phyloP scores from a whole-genome alignment of 2,888 invertebrate species.

The Selenia dentaria region DNA sequence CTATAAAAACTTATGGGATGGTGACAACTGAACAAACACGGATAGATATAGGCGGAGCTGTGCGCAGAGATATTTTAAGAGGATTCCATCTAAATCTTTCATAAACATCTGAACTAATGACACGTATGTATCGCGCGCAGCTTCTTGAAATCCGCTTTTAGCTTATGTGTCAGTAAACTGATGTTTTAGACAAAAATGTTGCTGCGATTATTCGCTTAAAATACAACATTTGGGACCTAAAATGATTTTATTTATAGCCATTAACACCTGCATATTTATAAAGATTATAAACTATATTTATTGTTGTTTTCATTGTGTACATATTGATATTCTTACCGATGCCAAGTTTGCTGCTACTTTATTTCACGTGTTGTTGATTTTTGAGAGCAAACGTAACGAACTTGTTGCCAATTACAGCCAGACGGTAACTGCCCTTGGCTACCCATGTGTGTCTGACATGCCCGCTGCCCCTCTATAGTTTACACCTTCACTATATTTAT shows the following conservation, averaged over 20 bases:
- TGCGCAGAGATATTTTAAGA: conserved; percentile 13
- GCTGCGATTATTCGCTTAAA: no score
- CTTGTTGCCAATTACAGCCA: conserved; percentile 29
- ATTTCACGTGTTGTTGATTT: conserved; percentile 13
- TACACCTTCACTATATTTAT: conserved; percentile 1
- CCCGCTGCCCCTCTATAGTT: conserved; percentile 26
- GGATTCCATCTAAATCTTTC: conserved; percentile 2
- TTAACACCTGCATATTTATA: no score
- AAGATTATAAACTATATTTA: no score
- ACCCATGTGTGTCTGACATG: conserved; percentile 36
- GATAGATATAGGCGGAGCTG: no score
- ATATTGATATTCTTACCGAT: conserved; percentile 4
- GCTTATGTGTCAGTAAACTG: background rate
- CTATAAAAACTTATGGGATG: no score
- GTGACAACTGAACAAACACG: no score
- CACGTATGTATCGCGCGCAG: conserved; percentile 6
- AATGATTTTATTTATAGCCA: no score
- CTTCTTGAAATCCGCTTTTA: conserved; percentile 8
- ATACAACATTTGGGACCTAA: no score
- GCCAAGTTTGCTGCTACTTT: conserved; percentile 2
- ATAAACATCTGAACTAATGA: conserved; percentile 4
- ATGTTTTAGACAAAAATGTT: no score
- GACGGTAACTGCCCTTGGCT: conserved; percentile 46
- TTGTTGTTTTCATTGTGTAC: background rate
- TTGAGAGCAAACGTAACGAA: conserved; percentile 14